Percentiles rank a stretch among this genome's conserved stretches.
These are phyloP conservation scores for Oligia fasciuncula DNA, from an alignment of 2,888 invertebrate genomes.

Conservation along the genomic window DNA sequence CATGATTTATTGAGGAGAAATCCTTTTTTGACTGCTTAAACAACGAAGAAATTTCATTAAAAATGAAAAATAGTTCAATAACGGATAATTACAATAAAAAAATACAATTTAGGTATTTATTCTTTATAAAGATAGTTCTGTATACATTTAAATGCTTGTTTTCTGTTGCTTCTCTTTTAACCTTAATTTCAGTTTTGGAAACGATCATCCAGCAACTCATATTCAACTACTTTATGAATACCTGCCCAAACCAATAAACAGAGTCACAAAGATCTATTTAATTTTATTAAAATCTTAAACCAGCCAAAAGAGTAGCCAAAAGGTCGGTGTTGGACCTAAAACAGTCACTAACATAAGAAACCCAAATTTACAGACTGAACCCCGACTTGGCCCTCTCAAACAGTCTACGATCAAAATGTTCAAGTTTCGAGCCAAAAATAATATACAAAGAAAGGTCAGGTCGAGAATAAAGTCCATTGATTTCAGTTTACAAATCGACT, in stretches of 20 bases:
- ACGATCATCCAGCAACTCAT: neutral
- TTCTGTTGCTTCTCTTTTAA: neutral
- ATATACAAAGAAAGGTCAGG: slow-evolving; percentile 43
- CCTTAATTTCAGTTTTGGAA: neutral
- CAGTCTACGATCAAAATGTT: slow-evolving; percentile 24
- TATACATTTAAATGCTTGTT: neutral
- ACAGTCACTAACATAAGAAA: neutral
- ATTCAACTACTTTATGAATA: neutral
- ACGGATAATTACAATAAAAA: neutral
- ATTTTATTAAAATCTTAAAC: neutral
- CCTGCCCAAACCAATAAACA: neutral
- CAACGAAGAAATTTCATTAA: neutral
- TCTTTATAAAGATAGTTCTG: neutral
- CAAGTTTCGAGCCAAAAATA: slow-evolving; percentile 28
- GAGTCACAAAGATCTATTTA: neutral
- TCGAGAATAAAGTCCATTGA: slow-evolving; percentile 69
- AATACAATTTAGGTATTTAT: neutral
- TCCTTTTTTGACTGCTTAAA: neutral
- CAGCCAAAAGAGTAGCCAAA: neutral
- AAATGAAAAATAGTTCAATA: neutral
- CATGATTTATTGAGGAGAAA: neutral
- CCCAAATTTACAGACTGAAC: neutral
- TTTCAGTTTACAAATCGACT: slow-evolving; percentile 78
- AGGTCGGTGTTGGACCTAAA: neutral
- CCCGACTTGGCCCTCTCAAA: slow-evolving; percentile 10